Evolutionary conservation across 2,113 vertebrate species (phyloP).

Genomic region (Hypocryptadius cinnamomeus): DNA sequence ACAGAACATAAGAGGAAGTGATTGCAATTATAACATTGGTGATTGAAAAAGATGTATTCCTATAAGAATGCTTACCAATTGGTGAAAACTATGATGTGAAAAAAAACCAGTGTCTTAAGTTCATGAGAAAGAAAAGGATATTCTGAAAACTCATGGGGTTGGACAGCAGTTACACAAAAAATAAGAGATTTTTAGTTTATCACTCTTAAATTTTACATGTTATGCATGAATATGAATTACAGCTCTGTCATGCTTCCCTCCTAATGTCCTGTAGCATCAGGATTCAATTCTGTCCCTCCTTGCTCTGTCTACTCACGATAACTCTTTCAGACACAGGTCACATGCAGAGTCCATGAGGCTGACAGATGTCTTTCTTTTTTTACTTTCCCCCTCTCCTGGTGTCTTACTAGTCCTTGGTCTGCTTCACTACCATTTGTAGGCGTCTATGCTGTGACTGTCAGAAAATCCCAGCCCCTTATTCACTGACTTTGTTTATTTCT

Average conservation of each 20-base stretch:
- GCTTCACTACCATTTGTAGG: not conserved
- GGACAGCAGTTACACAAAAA: not conserved
- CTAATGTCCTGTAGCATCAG: not conserved
- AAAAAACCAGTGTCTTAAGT: not conserved
- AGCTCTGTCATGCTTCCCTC: not conserved
- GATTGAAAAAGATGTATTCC: not conserved
- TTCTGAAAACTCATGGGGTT: not conserved
- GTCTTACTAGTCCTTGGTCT: not conserved
- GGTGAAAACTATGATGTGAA: not conserved
- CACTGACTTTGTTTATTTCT: not conserved
- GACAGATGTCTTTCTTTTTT: not conserved
- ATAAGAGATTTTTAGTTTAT: not conserved
- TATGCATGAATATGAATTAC: not conserved
- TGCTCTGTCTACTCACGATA: not conserved
- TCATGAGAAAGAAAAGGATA: not conserved
- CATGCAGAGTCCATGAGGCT: not conserved
- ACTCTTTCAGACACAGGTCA: not conserved
- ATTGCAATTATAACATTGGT: not conserved
- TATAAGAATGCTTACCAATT: not conserved
- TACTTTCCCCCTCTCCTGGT: not conserved
- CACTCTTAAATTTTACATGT: not conserved
- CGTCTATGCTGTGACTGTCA: not conserved
- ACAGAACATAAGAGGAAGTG: not conserved
- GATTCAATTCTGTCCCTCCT: not conserved
- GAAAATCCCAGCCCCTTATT: not conserved